Conservation (phyloP, 2,113 vertebrate species). For the Coracopsis vasa region DNA sequence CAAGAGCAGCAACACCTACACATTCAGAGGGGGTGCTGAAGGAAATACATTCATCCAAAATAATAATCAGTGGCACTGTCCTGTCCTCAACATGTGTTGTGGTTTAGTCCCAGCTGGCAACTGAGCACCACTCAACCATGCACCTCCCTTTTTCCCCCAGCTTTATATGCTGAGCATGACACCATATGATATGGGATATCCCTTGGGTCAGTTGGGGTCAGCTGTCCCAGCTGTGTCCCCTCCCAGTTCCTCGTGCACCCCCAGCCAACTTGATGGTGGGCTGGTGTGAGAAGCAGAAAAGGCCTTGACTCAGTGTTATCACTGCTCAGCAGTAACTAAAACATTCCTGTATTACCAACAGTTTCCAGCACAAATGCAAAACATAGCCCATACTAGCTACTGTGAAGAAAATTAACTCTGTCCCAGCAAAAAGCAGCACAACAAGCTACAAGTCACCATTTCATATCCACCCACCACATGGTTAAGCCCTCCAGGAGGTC, state of each 20-base stretch:
- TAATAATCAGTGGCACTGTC: not conserved
- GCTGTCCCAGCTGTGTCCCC: not conserved
- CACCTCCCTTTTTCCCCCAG: not conserved
- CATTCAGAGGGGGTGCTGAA: not conserved
- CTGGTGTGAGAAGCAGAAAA: not conserved
- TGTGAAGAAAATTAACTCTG: not conserved
- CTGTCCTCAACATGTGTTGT: not conserved
- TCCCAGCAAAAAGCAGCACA: not conserved
- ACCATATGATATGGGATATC: not conserved
- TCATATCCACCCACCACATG: not conserved
- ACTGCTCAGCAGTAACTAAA: not conserved
- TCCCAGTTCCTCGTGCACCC: not conserved
- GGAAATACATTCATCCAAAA: not conserved
- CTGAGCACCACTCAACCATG: not conserved
- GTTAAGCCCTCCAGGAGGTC: not conserved
- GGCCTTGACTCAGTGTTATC: not conserved
- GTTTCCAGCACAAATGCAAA: not conserved
- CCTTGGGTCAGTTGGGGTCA: not conserved
- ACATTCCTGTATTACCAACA: not conserved
- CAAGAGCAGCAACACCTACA: not conserved
- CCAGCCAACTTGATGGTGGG: not conserved
- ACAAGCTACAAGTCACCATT: not conserved
- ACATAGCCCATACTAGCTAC: not conserved
- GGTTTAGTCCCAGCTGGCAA: not conserved
- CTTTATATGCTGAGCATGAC: not conserved